Base-by-base conservation (phyloP, 92 coral and sea anemone genomes). In the Ricordea florida region DNA sequence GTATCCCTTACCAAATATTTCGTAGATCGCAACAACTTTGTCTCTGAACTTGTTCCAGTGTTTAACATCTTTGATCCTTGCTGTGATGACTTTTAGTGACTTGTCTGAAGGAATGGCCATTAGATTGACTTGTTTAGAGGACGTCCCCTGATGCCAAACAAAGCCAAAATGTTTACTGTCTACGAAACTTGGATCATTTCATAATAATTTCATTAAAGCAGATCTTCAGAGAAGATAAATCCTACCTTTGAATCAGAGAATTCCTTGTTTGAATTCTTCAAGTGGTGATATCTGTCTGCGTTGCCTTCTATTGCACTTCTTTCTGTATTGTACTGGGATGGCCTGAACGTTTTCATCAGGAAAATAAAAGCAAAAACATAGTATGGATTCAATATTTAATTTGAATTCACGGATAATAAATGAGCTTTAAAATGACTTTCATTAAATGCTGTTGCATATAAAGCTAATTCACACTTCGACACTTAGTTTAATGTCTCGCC, bases 21-120 rank as follows among this genome's bases (percentile, higher is more conserved):
- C 99, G 80, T 89, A 89, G 23, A 89, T 48, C 18, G 62, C 53
- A 18, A 85, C 53, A 41, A 72, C 33, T 74, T 86, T 87, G 52
- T 88, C 99, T 47, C 90, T 88, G 64, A 68, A 77, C 24, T 86
- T 82, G 43, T 80, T 87, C 99, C 99, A 96, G 44, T 86, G 66
- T 38, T 59, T 56, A 34, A 89, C 62, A 61, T 87, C 84, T 49
- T 72, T 63, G 17, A 92, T 72, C 9, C 82, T 79, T 28, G 97
- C 77, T 59, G 97, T 96, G 15, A 85, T 57, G 69, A 96, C 51
- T 37, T 80, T 96, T 79, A 85, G 57, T 16, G 97, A 69, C 60
- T 85, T 88, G 47, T 91, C 97, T 52, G 31, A 46, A 18, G 89
- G 91, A 45, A 51, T 44, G 29, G 82, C 81, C 71, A 66, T 38